phyloP scores from a whole-genome alignment of 2,797 vertebrate species.

The Champsocephalus esox region DNA sequence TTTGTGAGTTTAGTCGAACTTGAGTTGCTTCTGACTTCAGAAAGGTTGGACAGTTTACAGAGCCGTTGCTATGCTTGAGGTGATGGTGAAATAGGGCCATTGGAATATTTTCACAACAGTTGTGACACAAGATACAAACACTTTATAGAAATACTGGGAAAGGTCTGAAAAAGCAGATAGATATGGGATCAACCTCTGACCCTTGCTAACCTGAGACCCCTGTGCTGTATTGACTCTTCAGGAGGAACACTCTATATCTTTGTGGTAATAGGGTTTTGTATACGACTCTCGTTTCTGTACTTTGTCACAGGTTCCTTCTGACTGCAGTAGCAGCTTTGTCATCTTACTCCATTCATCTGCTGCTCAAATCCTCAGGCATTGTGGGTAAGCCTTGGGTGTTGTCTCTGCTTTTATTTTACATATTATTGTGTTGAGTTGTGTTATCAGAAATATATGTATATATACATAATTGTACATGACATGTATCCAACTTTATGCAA shows the following conservation, averaged over 20 bases:
- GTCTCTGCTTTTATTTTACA: neutral
- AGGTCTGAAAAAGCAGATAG: conserved; percentile 50
- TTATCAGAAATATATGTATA: neutral
- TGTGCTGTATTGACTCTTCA: conserved; percentile 18
- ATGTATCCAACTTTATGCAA: neutral
- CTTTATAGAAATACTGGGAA: conserved; percentile 1
- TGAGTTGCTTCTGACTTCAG: neutral
- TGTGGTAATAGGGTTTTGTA: conserved; percentile 30
- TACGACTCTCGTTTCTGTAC: conserved; percentile 13
- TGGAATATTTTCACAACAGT: conserved; percentile 6
- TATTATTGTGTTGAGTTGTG: neutral
- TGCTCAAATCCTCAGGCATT: conserved; percentile 95
- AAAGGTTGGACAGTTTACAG: neutral
- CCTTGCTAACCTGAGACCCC: conserved; percentile 26
- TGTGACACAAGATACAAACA: conserved; percentile 17
- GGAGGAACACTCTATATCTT: conserved; percentile 12
- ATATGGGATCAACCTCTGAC: conserved; percentile 30
- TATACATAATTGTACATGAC: neutral
- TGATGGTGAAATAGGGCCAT: conserved; percentile 11
- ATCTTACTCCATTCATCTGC: conserved; percentile 95
- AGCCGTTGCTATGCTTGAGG: neutral
- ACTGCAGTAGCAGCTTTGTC: conserved; percentile 92
- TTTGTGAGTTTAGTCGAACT: neutral
- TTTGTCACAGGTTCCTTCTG: conserved; percentile 90
- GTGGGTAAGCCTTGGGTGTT: conserved; percentile 86